Percentiles rank a stretch among this genome's conserved stretches.
Conservation (phyloP, 2,797 vertebrate species). For the Coluber constrictor region DNA sequence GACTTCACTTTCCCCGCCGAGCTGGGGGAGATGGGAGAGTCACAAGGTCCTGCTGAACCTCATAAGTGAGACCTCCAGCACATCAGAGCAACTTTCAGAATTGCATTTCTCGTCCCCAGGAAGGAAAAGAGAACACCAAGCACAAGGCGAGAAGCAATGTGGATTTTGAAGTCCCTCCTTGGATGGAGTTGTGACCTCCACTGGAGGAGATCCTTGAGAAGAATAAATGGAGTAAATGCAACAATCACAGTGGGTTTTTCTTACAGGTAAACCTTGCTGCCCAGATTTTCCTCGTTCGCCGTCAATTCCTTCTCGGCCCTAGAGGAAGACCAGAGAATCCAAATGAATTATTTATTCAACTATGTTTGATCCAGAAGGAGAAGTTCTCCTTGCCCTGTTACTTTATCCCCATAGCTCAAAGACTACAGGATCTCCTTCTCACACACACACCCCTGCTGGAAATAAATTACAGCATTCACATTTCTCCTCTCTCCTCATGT, state of each 20-base stretch:
- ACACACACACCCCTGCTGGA: background rate
- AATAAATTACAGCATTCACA: background rate
- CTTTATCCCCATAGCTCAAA: background rate
- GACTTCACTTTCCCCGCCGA: background rate
- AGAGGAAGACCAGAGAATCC: constrained; percentile 48
- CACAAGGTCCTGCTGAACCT: background rate
- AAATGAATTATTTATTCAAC: background rate
- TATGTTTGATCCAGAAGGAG: background rate
- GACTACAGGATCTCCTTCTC: background rate
- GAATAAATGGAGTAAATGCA: background rate
- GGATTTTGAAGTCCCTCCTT: background rate
- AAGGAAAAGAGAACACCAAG: background rate
- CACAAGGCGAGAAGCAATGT: background rate
- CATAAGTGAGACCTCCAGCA: too few species aligned
- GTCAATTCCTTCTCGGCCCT: constrained; percentile 87
- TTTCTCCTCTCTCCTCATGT: background rate
- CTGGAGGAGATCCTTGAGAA: background rate
- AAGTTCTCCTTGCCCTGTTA: background rate
- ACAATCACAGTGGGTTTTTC: constrained; percentile 54
- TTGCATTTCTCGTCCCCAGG: too few species aligned
- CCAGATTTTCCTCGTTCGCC: constrained; percentile 86
- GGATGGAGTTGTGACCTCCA: background rate
- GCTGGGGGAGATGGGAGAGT: background rate
- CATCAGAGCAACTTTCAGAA: too few species aligned
- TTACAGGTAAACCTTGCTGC: constrained; percentile 86